These are phyloP conservation scores for Drosophila nr. fundita DNA, from an alignment of 2,888 invertebrate genomes.

Conservation along the genomic window DNA sequence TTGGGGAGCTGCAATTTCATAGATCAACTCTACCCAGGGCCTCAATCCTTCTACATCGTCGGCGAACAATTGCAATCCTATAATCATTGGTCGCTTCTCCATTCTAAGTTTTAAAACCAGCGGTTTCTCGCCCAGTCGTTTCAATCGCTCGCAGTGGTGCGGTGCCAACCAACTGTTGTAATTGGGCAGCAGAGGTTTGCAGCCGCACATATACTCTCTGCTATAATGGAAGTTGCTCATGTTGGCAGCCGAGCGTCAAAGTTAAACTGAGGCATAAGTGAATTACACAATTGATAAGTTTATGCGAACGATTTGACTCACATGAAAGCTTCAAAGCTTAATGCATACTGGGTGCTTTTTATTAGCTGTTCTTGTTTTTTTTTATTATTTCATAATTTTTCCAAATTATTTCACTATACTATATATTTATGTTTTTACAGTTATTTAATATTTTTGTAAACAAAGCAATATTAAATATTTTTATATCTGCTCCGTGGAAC, in stretches of 20 bases:
- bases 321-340: conserved; percentile 1
- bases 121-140: neutral
- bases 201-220: neutral
- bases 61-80: conserved; percentile 46
- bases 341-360: neutral
- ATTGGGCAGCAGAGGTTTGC: conserved; percentile 2
- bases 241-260: neutral
- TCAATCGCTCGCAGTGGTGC: conserved; percentile 12
- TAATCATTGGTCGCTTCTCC: conserved; percentile 25
- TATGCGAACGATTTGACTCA: conserved; percentile 1
- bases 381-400: neutral
- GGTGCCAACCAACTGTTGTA: conserved; percentile 13
- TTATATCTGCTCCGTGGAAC: neutral
- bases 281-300: neutral
- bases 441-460: neutral
- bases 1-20: conserved; percentile 34
- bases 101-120: neutral
- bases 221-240: neutral
- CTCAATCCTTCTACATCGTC: conserved; percentile 14
- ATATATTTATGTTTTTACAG: neutral
- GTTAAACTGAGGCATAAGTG: neutral
- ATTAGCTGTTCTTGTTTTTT: neutral
- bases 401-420: neutral
- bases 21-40: conserved; percentile 36
- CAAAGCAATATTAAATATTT: neutral